phyloP scores from a whole-genome alignment of 2,113 vertebrate species.

The Theropithecus gelada region DNA sequence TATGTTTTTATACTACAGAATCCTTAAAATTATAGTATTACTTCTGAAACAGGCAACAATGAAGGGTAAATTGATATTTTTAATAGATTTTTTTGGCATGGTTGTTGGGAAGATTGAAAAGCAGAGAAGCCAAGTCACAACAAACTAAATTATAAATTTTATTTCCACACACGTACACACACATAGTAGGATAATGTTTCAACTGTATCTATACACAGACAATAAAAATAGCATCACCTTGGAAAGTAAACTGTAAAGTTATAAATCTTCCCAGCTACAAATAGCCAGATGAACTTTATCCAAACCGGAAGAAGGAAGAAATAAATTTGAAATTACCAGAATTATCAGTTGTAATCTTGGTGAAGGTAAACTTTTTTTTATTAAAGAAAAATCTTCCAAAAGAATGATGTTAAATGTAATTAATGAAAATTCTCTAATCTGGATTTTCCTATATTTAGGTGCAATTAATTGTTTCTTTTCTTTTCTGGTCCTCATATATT shows the following conservation, averaged over 20 bases:
- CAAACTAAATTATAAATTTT: background rate
- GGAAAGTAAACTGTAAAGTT: background rate
- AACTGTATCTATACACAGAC: background rate
- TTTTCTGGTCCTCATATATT: background rate
- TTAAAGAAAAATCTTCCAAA: background rate
- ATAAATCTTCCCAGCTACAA: background rate
- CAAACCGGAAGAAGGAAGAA: background rate
- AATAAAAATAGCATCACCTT: background rate
- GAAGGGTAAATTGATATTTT: background rate
- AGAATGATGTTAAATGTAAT: slow-evolving; percentile 33
- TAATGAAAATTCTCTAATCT: background rate
- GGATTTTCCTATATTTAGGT: background rate
- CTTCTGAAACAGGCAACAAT: background rate
- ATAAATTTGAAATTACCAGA: slow-evolving; percentile 32
- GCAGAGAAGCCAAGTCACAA: background rate
- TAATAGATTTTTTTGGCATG: slow-evolving; percentile 29
- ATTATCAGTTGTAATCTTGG: slow-evolving; percentile 6
- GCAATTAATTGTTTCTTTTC: background rate
- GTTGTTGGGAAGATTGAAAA: slow-evolving; percentile 28
- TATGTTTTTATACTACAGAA: background rate
- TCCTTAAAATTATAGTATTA: slow-evolving; percentile 37
- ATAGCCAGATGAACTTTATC: background rate
- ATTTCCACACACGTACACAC: background rate
- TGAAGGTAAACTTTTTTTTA: slow-evolving; percentile 6
- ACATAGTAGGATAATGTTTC: background rate